Evolutionary conservation across 2,797 vertebrate species (phyloP), one percentile per base, ranked within the genome.

Genomic region (Anisognathus igniventris): DNA sequence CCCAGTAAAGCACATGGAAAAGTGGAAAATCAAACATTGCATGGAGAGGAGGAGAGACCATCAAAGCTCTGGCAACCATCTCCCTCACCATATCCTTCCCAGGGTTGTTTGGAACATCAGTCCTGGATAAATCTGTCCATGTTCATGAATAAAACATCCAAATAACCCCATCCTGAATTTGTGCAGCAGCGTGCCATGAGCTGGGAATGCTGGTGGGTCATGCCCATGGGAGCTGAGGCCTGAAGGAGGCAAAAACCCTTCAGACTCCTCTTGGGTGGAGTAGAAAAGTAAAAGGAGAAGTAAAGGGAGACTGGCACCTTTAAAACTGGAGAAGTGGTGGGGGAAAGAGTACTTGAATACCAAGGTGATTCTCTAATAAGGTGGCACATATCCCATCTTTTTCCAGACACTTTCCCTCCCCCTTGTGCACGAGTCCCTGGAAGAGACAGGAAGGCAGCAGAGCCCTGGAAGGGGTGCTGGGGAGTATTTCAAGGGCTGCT

Each of bases 391-490:
- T 20, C 66, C 73, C 35, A 40, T 24, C 54, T 50, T 23, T 4
- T 45, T 20, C 19, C 70, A 50, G 57, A 33, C 33, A 8, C 14
- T 61, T 86, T 22, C n/a, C 14, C 25, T 65, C 27, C 24, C 19
- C 1, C 14, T 20, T 23, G 10, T 22, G 27, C 79, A 13, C 0
- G 0, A 0, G 8, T 24, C 14, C 40, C 40, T 15, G 11, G 35
- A 73, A 75, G 76, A 56, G 75, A 30, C 22, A 24, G 58, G 28
- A 14, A 44, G 76, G 88, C 1, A 2, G 68, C 72, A 35, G 61
- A 19, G 9, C 11, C 15, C 30, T 8, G 25, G 20, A 54, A 2
- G 1, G 10, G 12, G 15, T 4, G 31, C 21, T 27, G 9, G 1
- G 14, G 88, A 67, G 13, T 17, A 62, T 94, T 85, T 78, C 86